Evolutionary conservation across 2,888 invertebrate species (phyloP).

Genomic region (Cryptocephalus primarius): DNA sequence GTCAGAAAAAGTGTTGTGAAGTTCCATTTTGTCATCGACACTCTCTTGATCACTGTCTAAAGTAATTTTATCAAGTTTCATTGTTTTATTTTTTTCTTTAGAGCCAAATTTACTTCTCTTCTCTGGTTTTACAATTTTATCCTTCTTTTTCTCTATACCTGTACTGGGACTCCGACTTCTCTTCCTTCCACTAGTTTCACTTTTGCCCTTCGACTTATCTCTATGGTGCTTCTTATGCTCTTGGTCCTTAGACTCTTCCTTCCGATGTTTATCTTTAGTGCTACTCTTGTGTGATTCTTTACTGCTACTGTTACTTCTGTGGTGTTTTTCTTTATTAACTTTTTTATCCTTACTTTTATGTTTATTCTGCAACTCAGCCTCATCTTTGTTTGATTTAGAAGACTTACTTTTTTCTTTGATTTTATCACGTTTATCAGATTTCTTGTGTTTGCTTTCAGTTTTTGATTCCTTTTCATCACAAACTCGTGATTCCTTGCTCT

Average conservation of each 20-base stretch:
- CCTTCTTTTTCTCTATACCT: neutral
- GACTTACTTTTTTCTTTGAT: conserved; percentile 1
- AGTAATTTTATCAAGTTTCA: neutral
- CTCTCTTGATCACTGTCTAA: conserved; percentile 6
- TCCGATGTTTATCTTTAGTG: conserved; percentile 27
- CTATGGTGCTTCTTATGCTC: conserved; percentile 8
- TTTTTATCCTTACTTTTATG: neutral
- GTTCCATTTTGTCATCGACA: conserved; percentile 9
- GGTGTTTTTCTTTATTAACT: conserved; percentile 1
- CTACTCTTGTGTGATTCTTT: conserved; percentile 32
- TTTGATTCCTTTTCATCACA: conserved; percentile 11
- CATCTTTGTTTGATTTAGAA: neutral
- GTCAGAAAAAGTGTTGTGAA: conserved; percentile 4
- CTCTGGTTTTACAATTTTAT: conserved; percentile 9
- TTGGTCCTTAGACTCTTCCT: conserved; percentile 16
- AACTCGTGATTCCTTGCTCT: conserved; percentile 15
- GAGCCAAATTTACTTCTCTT: conserved; percentile 1
- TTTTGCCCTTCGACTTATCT: neutral
- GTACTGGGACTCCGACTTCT: neutral
- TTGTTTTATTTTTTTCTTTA: conserved; percentile 1
- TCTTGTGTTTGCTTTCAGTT: conserved; percentile 9
- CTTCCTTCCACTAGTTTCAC: neutral
- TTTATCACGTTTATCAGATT: conserved; percentile 1
- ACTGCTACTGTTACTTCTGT: conserved; percentile 13
- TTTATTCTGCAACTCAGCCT: neutral